Evolutionary conservation across 2,113 vertebrate genomes (phyloP).

Genomic region (Chlorocebus sabaeus): DNA sequence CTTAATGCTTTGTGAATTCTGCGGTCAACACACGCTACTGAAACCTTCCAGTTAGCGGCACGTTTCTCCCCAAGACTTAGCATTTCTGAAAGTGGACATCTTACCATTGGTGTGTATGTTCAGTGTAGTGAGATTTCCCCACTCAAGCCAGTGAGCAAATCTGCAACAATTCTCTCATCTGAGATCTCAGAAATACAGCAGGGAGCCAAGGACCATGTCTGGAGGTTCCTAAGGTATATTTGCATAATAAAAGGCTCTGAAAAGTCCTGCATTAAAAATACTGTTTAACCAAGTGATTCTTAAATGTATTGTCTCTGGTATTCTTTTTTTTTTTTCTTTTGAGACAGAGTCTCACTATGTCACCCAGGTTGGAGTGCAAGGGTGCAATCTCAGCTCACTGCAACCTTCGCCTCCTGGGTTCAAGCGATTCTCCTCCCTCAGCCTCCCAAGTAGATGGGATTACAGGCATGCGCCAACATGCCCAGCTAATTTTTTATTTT

Average conservation of each 20-base stretch:
- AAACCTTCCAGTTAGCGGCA: neutral
- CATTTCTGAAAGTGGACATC: neutral
- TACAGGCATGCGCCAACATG: too few species aligned
- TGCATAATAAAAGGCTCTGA: neutral
- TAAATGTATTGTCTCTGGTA: neutral
- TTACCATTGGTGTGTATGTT: rapidly evolving
- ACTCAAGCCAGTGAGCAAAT: neutral
- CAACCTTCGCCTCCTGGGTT: too few species aligned
- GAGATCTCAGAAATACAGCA: neutral
- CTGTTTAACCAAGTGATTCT: neutral
- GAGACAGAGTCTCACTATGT: too few species aligned
- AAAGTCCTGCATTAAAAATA: neutral
- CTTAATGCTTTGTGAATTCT: neutral
- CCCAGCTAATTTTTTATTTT: too few species aligned
- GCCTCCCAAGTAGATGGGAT: too few species aligned
- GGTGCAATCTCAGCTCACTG: too few species aligned
- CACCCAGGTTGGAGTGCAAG: too few species aligned
- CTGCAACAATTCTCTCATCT: rapidly evolving
- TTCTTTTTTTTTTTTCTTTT: neutral
- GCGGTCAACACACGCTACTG: rapidly evolving
- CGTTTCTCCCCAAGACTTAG: rapidly evolving
- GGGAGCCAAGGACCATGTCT: neutral
- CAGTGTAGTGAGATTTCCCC: neutral
- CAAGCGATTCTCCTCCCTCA: too few species aligned
- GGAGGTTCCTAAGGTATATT: neutral